Percentiles rank a stretch among this genome's conserved stretches.
Conservation (phyloP, 1,140 invertebrate species). For the Anastatus disparis region DNA sequence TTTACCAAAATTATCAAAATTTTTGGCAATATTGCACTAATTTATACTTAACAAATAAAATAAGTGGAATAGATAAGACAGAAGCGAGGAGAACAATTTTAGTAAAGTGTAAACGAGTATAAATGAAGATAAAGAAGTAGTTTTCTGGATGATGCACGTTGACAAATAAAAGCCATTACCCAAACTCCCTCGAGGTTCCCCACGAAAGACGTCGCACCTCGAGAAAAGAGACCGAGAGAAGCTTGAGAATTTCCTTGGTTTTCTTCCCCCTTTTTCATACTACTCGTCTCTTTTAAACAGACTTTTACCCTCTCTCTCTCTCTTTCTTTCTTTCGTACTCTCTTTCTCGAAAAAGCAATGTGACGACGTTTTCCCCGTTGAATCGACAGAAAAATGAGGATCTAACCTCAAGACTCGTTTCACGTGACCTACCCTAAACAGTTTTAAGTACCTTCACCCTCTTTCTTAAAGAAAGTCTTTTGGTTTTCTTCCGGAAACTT, state of each 20-base stretch:
- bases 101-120: conserved; percentile 23
- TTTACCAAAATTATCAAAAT: too few relatives aligned
- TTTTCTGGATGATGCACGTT: conserved; percentile 37
- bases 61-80: too few relatives aligned
- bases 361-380: conserved; percentile 50
- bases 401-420: conserved; percentile 50
- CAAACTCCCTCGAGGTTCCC: conserved; percentile 44
- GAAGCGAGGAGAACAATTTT: too few relatives aligned
- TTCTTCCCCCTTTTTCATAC: conserved; percentile 17
- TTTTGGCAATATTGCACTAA: too few relatives aligned
- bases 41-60: too few relatives aligned
- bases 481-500: conserved; percentile 36
- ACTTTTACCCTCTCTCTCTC: background rate
- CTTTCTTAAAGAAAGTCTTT: too few relatives aligned
- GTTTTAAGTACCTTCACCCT: background rate
- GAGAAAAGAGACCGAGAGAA: background rate
- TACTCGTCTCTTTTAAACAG: background rate
- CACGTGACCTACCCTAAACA: conserved; percentile 65
- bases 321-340: too few relatives aligned
- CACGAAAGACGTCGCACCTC: conserved; percentile 38
- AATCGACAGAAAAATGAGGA: conserved; percentile 59
- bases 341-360: conserved; percentile 3
- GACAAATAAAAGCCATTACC: conserved; percentile 65
- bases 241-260: conserved; percentile 24
- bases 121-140: conserved; percentile 35